Percentiles rank a stretch among this genome's conserved stretches.
phyloP scores from a whole-genome alignment of 2,797 vertebrate species.

The Sebastes glaucus region DNA sequence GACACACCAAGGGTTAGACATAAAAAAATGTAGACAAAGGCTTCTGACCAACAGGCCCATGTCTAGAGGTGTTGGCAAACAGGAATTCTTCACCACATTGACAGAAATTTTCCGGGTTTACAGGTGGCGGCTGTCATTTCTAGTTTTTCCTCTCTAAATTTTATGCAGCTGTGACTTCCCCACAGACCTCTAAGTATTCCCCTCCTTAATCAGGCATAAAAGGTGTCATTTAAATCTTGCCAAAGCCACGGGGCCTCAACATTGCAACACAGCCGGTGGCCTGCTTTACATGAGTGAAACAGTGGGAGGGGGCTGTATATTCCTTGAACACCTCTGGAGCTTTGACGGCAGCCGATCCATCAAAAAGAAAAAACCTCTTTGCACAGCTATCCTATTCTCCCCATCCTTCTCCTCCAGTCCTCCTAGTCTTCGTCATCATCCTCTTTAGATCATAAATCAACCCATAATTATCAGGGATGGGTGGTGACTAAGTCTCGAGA shows the following conservation, averaged over 20 bases:
- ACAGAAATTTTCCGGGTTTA: neutral
- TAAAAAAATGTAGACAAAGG: slow-evolving; percentile 23
- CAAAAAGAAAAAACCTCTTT: slow-evolving; percentile 31
- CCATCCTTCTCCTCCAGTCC: neutral
- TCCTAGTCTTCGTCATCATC: slow-evolving; percentile 1
- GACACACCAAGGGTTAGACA: slow-evolving; percentile 4
- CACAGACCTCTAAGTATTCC: neutral
- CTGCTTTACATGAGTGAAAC: slow-evolving; percentile 59
- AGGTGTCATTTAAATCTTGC: slow-evolving; percentile 45
- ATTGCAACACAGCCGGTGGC: slow-evolving; percentile 7
- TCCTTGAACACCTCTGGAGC: slow-evolving; percentile 48
- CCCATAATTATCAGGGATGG: slow-evolving; percentile 56
- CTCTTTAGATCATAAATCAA: slow-evolving; percentile 62
- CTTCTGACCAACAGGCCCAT: neutral
- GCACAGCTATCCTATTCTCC: neutral
- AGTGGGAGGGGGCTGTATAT: slow-evolving; percentile 11
- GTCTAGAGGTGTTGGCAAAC: neutral
- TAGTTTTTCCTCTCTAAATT: neutral
- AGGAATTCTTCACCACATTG: neutral
- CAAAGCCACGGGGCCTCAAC: slow-evolving; percentile 25
- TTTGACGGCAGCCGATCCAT: slow-evolving; percentile 52
- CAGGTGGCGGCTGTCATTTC: neutral
- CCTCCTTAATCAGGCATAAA: slow-evolving; percentile 52
- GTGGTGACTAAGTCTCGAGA: slow-evolving; percentile 47
- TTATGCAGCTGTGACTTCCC: slow-evolving; percentile 14